Evolutionary conservation across 2,113 vertebrate genomes (phyloP), one percentile per base, ranked within the genome.

Genomic region (Myodes glareolus): DNA sequence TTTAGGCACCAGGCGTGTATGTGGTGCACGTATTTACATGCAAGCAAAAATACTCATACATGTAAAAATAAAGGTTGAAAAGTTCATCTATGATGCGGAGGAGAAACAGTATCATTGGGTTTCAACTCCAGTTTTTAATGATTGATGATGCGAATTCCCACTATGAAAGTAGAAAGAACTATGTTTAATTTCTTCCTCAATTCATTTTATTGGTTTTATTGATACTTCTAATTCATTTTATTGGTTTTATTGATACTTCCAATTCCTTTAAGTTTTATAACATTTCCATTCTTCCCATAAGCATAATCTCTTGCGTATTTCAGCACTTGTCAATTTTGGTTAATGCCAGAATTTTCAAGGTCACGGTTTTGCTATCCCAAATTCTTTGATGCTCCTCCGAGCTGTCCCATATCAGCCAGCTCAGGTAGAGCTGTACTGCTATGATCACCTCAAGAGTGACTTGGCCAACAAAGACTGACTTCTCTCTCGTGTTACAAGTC

Each of bases 211-310:
- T 47, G 45, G 6, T 47, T 47, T 47, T 47, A 91, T 82, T n/a
- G n/a, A n/a, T n/a, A n/a, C n/a, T n/a, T n/a, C n/a, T n/a, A 65
- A 21, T 81, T 70, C 50, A 13, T 31, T 47, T 47, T 58, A 58
- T 58, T 21, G 55, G 5, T 58, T 58, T 58, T 21, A 91, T 84
- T 89, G 52, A 68, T 90, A 73, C 36, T 90, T 94, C 75, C 27
- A 89, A 58, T 88, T 92, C 92, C 14, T 50, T 88, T 65, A 88
- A 72, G 68, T 39, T 91, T 47, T 90, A 65, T 55, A 85, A 65
- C 2, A 3, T 55, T 73, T 50, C 78, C 5, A 6, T 58, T 67
- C 39, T 92, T 81, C 63, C 39, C 78, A 47, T n/a, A 87, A 92
- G 31, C 36, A 29, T 87, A 81, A 85, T 76, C 33, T 0, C 76